phyloP scores from a whole-genome alignment of 2,797 vertebrate species.

The Tragelaphus oryx region DNA sequence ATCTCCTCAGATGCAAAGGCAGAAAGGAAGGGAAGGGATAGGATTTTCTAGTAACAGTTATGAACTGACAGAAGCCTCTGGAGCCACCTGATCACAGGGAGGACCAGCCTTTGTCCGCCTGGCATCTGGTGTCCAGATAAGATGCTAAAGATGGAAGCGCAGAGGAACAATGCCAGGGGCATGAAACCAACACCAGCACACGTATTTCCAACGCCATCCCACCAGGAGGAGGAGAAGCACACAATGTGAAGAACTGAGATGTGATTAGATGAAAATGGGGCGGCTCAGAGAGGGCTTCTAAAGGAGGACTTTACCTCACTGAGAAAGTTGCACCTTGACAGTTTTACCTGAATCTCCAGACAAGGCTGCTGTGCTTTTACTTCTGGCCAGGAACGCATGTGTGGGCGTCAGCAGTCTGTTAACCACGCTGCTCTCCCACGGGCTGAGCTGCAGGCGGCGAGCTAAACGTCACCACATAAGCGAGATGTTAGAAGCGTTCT shows the following conservation, averaged over 20 bases:
- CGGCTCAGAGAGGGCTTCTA: neutral
- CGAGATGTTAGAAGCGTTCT: constrained; percentile 76
- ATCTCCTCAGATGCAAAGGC: neutral
- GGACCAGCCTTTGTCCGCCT: neutral
- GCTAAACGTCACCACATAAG: constrained; percentile 85
- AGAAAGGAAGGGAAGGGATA: constrained; percentile 1
- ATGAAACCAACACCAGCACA: constrained; percentile 40
- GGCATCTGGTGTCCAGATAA: constrained; percentile 39
- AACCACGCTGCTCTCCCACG: constrained; percentile 95
- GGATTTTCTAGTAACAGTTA: neutral
- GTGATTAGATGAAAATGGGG: neutral
- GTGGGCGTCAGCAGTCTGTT: constrained; percentile 96
- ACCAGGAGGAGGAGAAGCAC: neutral
- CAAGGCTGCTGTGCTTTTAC: constrained; percentile 93
- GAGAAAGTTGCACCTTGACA: constrained; percentile 2
- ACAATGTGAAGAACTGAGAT: neutral
- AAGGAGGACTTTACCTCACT: constrained; percentile 27
- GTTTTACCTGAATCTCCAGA: constrained; percentile 93
- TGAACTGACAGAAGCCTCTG: neutral
- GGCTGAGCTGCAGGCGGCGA: constrained; percentile 91
- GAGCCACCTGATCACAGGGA: neutral
- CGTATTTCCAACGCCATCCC: neutral
- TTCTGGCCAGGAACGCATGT: constrained; percentile 96
- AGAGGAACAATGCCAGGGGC: neutral
- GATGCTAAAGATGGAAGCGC: neutral